Percentiles rank a stretch among this genome's conserved stretches.
Conservation (phyloP, 2,797 vertebrate species). For the Silurus lanzhouensis region DNA sequence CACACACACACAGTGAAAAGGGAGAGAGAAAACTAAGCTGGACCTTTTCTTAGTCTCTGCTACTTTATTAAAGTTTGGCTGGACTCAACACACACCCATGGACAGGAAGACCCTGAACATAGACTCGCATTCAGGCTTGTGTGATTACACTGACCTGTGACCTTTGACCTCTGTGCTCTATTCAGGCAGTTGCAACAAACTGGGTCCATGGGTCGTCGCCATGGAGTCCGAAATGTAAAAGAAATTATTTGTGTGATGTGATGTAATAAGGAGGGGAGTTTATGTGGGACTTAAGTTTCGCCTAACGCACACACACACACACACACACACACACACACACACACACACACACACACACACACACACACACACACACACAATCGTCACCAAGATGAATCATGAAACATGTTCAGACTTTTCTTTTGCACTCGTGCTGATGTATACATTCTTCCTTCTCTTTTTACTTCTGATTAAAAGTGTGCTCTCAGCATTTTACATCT, state of each 20-base stretch:
- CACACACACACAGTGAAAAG: no score
- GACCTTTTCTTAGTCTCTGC: not conserved
- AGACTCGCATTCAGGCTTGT: constrained; percentile 34
- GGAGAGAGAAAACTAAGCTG: not conserved
- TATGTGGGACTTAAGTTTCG: not conserved
- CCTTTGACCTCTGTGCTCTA: constrained; percentile 32
- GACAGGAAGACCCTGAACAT: constrained; percentile 33
- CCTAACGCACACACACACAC: not conserved
- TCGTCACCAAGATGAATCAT: not conserved
- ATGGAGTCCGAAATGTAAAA: constrained; percentile 11
- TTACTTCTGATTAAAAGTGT: not conserved
- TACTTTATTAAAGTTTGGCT: constrained; percentile 16
- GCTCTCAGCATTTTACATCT: not conserved
- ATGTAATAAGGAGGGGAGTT: not conserved
- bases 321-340: no score
- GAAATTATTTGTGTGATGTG: not conserved
- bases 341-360: no score
- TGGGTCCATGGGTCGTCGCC: constrained; percentile 12
- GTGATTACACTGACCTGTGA: constrained; percentile 36
- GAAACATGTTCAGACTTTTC: not conserved
- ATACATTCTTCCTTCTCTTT: not conserved
- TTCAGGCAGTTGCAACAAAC: not conserved
- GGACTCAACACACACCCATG: not conserved
- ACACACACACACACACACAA: not conserved
- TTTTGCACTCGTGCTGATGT: constrained; percentile 16